Evolutionary conservation across 2,797 vertebrate species (phyloP).

Genomic region (Thaleichthys pacificus): DNA sequence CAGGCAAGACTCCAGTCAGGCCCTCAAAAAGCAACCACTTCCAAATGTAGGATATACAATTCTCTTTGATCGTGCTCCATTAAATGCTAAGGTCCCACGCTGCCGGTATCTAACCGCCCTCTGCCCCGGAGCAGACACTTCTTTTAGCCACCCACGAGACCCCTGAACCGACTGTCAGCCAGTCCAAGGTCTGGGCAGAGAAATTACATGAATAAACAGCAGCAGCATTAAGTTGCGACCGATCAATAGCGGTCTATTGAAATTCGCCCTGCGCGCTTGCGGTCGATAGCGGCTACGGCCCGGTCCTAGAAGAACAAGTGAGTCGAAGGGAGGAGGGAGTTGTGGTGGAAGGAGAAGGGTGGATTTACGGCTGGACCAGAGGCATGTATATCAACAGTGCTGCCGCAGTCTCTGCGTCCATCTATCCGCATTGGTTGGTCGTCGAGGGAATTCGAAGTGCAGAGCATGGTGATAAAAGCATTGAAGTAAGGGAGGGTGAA

Average conservation of each 20-base stretch:
- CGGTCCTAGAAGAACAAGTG: not conserved
- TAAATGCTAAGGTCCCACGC: too few relatives aligned
- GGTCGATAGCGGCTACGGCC: conserved; percentile 35
- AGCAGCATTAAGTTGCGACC: conserved; percentile 16
- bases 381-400: not conserved
- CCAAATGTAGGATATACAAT: too few relatives aligned
- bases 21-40: too few relatives aligned
- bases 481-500: not conserved
- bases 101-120: too few relatives aligned
- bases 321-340: not conserved
- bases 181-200: not conserved
- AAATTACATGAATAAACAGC: conserved; percentile 36
- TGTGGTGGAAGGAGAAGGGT: not conserved
- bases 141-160: too few relatives aligned
- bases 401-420: not conserved
- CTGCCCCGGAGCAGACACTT: too few relatives aligned
- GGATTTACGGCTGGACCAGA: not conserved
- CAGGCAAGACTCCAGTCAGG: too few relatives aligned
- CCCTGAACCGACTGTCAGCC: too few relatives aligned
- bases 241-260: conserved; percentile 45
- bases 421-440: not conserved
- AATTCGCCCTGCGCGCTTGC: conserved; percentile 37
- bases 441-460: not conserved
- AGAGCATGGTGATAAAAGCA: not conserved
- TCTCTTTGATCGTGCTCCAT: too few relatives aligned